A percentile compares a stretch with the other conserved stretches of the same genome.
These are phyloP conservation scores for Cactoblastis cactorum DNA, from an alignment of 2,888 invertebrate genomes.

Conservation along the genomic window DNA sequence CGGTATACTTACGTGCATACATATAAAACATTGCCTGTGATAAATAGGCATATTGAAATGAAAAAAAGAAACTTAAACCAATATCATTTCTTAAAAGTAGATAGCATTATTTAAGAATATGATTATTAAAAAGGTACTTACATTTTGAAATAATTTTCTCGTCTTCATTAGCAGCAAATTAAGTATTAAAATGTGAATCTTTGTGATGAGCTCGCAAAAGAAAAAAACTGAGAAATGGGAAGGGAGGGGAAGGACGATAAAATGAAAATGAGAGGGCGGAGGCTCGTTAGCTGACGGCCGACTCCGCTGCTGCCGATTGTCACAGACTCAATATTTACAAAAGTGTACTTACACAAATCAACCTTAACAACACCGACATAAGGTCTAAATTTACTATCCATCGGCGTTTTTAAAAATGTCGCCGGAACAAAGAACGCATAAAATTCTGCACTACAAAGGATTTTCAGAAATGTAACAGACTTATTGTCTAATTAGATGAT, in stretches of 20 bases:
- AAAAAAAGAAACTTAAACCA: too few relatives aligned
- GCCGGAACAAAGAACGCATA: slow-evolving; percentile 67
- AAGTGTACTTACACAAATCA: slow-evolving; percentile 29
- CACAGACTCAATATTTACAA: slow-evolving; percentile 59
- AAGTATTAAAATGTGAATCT: slow-evolving; percentile 49
- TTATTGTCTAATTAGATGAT: slow-evolving; percentile 73
- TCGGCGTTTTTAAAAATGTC: slow-evolving; percentile 44
- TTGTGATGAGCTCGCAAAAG: slow-evolving; percentile 47
- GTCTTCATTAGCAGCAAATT: slow-evolving; percentile 27
- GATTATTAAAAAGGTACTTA: not conserved
- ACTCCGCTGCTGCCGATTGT: slow-evolving; percentile 63
- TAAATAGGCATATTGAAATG: too few relatives aligned
- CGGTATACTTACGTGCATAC: too few relatives aligned
- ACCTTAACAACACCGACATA: slow-evolving; percentile 34
- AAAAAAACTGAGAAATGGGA: slow-evolving; percentile 47
- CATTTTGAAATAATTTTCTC: not conserved
- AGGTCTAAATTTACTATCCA: slow-evolving; percentile 30
- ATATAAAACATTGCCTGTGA: too few relatives aligned
- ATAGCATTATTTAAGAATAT: too few relatives aligned
- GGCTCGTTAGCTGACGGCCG: slow-evolving; percentile 65
- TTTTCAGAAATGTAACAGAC: slow-evolving; percentile 69
- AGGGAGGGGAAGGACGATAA: slow-evolving; percentile 52
- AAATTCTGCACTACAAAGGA: slow-evolving; percentile 72
- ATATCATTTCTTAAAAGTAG: too few relatives aligned
- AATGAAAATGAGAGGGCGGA: slow-evolving; percentile 65